phyloP scores from a whole-genome alignment of 2,113 vertebrate genomes.

The Cromileptes altivelis region DNA sequence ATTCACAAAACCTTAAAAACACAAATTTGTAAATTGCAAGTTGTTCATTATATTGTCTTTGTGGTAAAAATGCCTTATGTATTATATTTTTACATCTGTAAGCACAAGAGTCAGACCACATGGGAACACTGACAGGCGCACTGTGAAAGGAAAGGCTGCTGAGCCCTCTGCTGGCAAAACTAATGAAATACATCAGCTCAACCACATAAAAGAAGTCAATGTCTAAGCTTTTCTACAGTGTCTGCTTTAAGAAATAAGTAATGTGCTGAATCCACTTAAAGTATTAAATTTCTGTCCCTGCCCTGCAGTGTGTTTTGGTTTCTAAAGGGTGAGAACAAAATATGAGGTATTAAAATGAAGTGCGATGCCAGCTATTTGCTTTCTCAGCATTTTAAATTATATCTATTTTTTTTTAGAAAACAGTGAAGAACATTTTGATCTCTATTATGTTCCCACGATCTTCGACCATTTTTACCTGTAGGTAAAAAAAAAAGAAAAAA shows the following conservation, averaged over 20 bases:
- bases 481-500: neutral
- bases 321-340: neutral
- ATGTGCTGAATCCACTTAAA: neutral
- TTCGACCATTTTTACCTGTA: neutral
- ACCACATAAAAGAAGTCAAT: neutral
- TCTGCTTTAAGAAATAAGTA: neutral
- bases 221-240: neutral
- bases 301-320: neutral
- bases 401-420: neutral
- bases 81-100: conserved; percentile 9
- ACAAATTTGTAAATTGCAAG: neutral
- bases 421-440: neutral
- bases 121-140: neutral
- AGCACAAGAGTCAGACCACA: neutral
- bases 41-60: conserved; percentile 1
- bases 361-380: neutral
- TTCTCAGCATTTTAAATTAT: neutral
- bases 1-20: neutral
- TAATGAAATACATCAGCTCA: conserved; percentile 20
- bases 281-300: neutral
- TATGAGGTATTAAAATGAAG: neutral
- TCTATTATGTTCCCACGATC: neutral
- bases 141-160: conserved; percentile 48
- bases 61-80: neutral
- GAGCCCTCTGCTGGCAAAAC: conserved; percentile 80